Conservation (phyloP, 1,140 invertebrate species). For the Drosophila pandora region DNA sequence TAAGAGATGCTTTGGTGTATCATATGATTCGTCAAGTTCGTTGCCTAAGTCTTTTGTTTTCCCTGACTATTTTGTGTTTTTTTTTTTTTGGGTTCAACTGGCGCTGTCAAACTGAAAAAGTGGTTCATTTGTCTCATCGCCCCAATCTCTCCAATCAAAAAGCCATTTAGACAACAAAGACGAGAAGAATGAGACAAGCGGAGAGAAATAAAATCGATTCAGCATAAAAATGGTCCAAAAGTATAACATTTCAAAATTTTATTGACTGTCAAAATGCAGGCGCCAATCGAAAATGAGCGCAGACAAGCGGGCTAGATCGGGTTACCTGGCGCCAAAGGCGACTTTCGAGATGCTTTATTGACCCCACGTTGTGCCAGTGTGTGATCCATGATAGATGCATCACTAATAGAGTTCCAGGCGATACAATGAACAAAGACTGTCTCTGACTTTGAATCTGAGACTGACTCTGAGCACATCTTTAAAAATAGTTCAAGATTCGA, state of each 20-base stretch:
- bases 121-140: constrained; percentile 75
- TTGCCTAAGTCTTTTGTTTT: constrained; percentile 39
- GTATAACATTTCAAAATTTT: constrained; percentile 83
- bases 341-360: constrained; percentile 65
- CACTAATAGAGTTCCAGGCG: constrained; percentile 54
- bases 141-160: constrained; percentile 73
- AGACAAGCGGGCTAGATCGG: constrained; percentile 66
- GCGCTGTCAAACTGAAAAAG: constrained; percentile 74
- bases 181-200: constrained; percentile 26
- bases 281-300: constrained; percentile 20
- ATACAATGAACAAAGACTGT: constrained; percentile 21
- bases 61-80: not conserved
- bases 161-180: constrained; percentile 70
- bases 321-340: constrained; percentile 44
- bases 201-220: constrained; percentile 67
- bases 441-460: not conserved
- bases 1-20: constrained; percentile 18
- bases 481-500: constrained; percentile 75
- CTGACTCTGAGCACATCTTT: constrained; percentile 73
- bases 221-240: constrained; percentile 58
- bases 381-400: constrained; percentile 59
- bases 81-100: constrained; percentile 3
- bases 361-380: constrained; percentile 17
- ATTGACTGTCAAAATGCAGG: constrained; percentile 79
- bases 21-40: constrained; percentile 44